Evolutionary conservation across 2,797 vertebrate genomes (phyloP).

Genomic region (Discoglossus pictus): DNA sequence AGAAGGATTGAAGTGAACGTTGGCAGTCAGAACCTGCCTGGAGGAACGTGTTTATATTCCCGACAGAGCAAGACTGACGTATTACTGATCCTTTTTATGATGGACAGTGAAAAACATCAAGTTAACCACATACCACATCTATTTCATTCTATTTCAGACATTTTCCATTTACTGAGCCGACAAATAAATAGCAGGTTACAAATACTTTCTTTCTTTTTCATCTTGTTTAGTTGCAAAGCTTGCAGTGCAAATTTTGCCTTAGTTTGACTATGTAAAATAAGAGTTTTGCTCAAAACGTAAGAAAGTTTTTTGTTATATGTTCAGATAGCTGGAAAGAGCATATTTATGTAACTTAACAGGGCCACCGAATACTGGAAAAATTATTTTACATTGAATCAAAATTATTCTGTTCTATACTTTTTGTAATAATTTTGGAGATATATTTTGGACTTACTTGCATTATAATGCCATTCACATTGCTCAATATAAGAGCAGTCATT

Average conservation of each 20-base stretch:
- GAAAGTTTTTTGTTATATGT: not conserved
- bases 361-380: no score
- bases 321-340: no score
- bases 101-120: conserved; percentile 15
- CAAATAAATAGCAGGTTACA: not conserved
- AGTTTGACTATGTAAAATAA: no score
- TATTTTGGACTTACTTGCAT: no score
- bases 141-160: conserved; percentile 26
- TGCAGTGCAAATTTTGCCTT: no score
- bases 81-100: conserved; percentile 9
- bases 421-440: no score
- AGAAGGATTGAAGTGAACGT: conserved; percentile 18
- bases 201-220: not conserved
- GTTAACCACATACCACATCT: not conserved
- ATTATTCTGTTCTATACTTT: no score
- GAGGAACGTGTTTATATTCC: conserved; percentile 14
- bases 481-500: no score
- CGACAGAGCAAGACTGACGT: conserved; percentile 10
- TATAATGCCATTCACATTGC: no score
- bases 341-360: no score
- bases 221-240: not conserved
- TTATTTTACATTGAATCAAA: no score
- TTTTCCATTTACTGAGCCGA: not conserved
- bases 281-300: no score
- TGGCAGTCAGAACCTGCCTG: conserved; percentile 8